phyloP scores from a whole-genome alignment of 2,113 vertebrate species.

The Axis porcinus region DNA sequence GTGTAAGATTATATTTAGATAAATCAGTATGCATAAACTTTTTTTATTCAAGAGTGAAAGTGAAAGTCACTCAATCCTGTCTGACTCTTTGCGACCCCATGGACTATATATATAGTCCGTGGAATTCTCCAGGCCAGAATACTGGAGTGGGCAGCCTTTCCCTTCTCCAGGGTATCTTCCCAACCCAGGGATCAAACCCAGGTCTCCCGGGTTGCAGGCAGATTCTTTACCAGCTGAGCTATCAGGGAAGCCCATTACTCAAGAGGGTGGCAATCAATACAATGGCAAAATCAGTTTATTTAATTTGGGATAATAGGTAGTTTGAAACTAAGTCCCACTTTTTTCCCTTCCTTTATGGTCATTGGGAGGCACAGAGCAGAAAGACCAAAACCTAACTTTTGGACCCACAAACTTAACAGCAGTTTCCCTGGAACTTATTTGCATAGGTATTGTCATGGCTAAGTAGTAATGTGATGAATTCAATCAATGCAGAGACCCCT shows the following conservation, averaged over 20 bases:
- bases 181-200: neutral
- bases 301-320: neutral
- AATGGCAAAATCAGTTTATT: neutral
- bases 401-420: neutral
- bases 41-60: neutral
- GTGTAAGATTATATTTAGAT: neutral
- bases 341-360: neutral
- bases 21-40: neutral
- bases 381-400: neutral
- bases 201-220: neutral
- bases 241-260: neutral
- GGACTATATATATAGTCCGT: neutral
- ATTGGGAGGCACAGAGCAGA: neutral
- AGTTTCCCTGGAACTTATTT: neutral
- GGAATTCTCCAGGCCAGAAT: neutral
- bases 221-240: neutral
- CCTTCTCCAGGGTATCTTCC: neutral
- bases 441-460: neutral
- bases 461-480: neutral
- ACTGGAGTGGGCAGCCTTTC: neutral
- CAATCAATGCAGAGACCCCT: neutral
- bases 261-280: constrained; percentile 8
- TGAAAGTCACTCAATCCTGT: neutral
- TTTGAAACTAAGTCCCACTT: neutral
- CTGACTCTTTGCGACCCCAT: neutral